phyloP scores from a whole-genome alignment of 2,888 invertebrate genomes.

The Apamea monoglypha region DNA sequence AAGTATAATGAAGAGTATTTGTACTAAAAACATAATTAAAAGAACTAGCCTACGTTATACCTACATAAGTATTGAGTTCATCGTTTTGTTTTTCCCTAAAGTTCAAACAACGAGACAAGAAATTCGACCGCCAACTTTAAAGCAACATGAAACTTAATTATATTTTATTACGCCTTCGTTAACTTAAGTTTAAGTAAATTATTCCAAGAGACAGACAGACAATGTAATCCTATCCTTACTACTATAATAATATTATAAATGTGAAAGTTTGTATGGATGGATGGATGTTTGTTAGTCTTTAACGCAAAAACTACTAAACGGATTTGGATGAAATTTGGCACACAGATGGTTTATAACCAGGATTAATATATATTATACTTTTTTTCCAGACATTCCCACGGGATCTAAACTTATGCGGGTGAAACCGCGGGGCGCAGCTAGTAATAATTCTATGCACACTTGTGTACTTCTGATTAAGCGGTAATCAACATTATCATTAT shows the following conservation, averaged over 20 bases:
- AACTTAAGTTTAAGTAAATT: constrained; percentile 20
- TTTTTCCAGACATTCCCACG: too few relatives aligned
- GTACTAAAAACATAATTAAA: neutral
- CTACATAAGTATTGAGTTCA: neutral
- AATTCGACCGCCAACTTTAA: neutral
- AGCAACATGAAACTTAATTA: constrained; percentile 16
- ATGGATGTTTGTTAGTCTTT: too few relatives aligned
- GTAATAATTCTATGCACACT: constrained; percentile 21
- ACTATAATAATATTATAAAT: too few relatives aligned
- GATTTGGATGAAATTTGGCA: too few relatives aligned
- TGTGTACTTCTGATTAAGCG: constrained; percentile 21
- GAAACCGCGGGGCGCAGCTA: too few relatives aligned
- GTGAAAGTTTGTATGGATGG: too few relatives aligned
- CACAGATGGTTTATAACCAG: too few relatives aligned
- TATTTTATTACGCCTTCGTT: constrained; percentile 22
- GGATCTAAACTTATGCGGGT: too few relatives aligned
- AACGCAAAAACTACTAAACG: too few relatives aligned
- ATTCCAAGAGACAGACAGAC: neutral
- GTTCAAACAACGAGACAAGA: neutral
- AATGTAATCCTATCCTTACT: too few relatives aligned
- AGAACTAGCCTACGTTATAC: neutral
- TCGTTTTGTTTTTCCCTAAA: neutral
- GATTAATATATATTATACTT: too few relatives aligned
- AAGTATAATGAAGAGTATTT: neutral
- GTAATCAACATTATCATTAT: constrained; percentile 34